Evolutionary conservation across 2,888 invertebrate genomes (phyloP).

Genomic region (Drosophila cognata): DNA sequence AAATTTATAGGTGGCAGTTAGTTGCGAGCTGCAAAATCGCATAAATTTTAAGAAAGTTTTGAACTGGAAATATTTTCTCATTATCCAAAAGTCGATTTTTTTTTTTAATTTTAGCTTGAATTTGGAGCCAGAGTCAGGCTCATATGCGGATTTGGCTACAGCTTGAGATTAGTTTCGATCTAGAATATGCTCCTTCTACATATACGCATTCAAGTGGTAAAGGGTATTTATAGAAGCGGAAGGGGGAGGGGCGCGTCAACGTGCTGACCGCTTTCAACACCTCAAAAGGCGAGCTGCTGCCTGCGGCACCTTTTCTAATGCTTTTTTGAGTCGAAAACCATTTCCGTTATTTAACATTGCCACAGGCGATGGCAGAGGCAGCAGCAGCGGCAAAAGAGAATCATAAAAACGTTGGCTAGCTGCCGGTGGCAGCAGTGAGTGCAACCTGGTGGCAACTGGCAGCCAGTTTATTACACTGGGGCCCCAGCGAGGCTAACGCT

Average conservation of each 20-base stretch:
- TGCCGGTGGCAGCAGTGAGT: conserved; percentile 34
- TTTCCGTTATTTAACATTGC: conserved; percentile 73
- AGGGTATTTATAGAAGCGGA: background rate
- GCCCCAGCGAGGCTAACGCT: conserved; percentile 47
- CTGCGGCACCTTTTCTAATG: conserved; percentile 49
- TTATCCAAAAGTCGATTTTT: background rate
- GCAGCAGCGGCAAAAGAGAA: conserved; percentile 16
- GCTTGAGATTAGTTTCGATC: background rate
- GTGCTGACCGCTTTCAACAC: conserved; percentile 68
- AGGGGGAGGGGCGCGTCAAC: background rate
- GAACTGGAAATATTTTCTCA: background rate
- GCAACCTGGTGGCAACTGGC: conserved; percentile 35
- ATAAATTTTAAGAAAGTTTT: background rate
- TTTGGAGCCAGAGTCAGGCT: background rate
- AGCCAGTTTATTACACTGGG: conserved; percentile 54
- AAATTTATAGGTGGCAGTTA: background rate
- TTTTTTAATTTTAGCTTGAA: background rate
- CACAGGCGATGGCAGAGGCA: conserved; percentile 21
- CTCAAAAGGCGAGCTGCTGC: conserved; percentile 41
- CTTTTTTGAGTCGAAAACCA: conserved; percentile 58
- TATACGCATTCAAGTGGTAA: background rate
- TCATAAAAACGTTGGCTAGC: conserved; percentile 52
- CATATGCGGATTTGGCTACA: background rate
- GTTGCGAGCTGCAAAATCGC: background rate
- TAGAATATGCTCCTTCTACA: background rate